Percentiles rank a stretch among this genome's conserved stretches.
Evolutionary conservation across 2,113 vertebrate genomes (phyloP).

Genomic region (Hemichromis elongatus): DNA sequence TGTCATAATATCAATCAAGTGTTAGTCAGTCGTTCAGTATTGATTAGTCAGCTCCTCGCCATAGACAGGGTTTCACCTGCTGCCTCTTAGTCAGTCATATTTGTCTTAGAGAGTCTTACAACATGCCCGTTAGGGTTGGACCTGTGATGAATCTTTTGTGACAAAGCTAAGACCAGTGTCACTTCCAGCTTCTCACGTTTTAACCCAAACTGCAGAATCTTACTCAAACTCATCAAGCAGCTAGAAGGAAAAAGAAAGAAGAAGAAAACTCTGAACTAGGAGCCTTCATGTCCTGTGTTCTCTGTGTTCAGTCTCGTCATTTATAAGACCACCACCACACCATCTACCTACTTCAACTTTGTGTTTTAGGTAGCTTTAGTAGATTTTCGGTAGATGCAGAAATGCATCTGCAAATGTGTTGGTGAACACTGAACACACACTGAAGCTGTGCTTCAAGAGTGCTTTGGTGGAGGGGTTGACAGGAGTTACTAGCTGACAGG

Average conservation of each 20-base stretch:
- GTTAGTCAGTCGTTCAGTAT: background rate
- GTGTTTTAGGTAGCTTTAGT: rapidly evolving
- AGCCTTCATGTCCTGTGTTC: background rate
- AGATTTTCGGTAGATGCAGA: rapidly evolving
- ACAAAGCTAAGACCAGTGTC: background rate
- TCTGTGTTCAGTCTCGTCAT: background rate
- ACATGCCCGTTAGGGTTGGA: background rate
- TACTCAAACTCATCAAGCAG: background rate
- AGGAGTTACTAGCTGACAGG: constrained; percentile 1
- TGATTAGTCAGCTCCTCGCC: background rate
- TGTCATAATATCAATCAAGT: background rate
- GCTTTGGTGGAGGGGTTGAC: background rate
- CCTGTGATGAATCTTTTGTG: background rate
- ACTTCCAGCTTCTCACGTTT: background rate
- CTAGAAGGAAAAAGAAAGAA: background rate
- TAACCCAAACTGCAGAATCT: background rate
- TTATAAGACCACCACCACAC: background rate
- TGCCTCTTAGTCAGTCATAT: background rate
- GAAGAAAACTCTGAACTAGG: background rate
- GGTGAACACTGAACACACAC: background rate
- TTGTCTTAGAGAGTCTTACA: background rate
- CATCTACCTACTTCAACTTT: background rate
- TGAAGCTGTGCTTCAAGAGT: background rate
- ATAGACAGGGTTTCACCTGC: background rate
- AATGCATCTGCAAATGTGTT: background rate